Evolutionary conservation across 2,888 invertebrate species (phyloP).

Genomic region (Phrixothrix hirtus): DNA sequence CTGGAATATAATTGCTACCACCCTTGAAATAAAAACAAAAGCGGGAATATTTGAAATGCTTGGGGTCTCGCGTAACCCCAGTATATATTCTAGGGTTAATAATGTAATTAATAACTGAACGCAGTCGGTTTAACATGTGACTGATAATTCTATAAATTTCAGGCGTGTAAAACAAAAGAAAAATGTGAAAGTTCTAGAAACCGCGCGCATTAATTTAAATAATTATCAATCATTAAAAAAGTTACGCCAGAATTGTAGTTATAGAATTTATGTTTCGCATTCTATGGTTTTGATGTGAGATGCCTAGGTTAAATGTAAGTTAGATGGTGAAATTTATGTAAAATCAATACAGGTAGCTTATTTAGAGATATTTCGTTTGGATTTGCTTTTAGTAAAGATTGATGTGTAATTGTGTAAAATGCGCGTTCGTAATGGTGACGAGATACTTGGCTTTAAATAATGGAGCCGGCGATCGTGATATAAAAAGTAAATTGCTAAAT

Average conservation of each 20-base stretch:
- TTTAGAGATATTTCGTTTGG: conserved; percentile 26
- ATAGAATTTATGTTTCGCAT: conserved; percentile 11
- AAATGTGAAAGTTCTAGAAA: too few relatives aligned
- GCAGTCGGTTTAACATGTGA: too few relatives aligned
- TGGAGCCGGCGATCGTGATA: conserved; percentile 34
- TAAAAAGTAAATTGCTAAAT: conserved; percentile 50
- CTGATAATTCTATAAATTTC: too few relatives aligned
- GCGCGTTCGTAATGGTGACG: conserved; percentile 19
- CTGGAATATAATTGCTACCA: too few relatives aligned
- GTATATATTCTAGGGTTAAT: too few relatives aligned
- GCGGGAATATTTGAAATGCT: too few relatives aligned
- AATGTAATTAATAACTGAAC: too few relatives aligned
- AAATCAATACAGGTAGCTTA: conserved; percentile 24
- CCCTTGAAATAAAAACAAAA: too few relatives aligned
- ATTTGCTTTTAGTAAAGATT: conserved; percentile 31
- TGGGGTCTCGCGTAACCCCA: too few relatives aligned
- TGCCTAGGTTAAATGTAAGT: conserved; percentile 12
- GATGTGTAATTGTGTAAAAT: conserved; percentile 29
- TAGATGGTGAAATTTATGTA: neutral
- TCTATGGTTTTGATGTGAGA: conserved; percentile 6
- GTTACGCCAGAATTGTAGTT: neutral
- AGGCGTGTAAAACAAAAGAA: too few relatives aligned
- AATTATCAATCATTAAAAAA: too few relatives aligned
- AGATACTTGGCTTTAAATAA: conserved; percentile 33
- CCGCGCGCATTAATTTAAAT: too few relatives aligned